Conservation (phyloP, 2,888 invertebrate genomes). For the Vanessa cardui region DNA sequence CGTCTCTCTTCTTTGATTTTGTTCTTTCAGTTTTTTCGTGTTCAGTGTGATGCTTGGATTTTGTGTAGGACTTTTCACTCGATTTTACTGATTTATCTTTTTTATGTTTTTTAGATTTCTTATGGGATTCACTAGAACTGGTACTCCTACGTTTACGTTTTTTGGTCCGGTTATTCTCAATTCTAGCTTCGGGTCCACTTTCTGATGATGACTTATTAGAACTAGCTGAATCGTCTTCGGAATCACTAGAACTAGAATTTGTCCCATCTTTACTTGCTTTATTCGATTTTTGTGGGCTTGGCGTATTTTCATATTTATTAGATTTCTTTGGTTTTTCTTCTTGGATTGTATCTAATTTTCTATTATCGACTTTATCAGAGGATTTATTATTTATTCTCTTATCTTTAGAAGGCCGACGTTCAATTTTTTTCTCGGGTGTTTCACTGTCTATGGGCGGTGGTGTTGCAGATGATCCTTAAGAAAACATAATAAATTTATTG, state of each 20-base stretch:
- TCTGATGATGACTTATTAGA: slow-evolving; percentile 59
- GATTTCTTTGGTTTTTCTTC: slow-evolving; percentile 66
- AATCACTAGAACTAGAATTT: slow-evolving; percentile 67
- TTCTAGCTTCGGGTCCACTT: slow-evolving; percentile 54
- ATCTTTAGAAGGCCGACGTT: slow-evolving; percentile 63
- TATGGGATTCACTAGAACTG: slow-evolving; percentile 60
- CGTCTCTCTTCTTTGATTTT: slow-evolving; percentile 59
- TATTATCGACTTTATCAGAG: slow-evolving; percentile 61
- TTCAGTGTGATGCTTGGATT: slow-evolving; percentile 60
- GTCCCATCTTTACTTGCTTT: slow-evolving; percentile 66
- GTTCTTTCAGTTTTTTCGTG: slow-evolving; percentile 57
- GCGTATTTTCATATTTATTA: slow-evolving; percentile 60
- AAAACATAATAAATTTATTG: not conserved
- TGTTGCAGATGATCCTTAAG: slow-evolving; percentile 66
- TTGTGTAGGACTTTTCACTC: slow-evolving; percentile 55
- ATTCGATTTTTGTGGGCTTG: slow-evolving; percentile 59
- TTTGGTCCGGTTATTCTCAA: slow-evolving; percentile 54
- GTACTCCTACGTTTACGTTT: slow-evolving; percentile 69
- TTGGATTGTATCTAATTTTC: slow-evolving; percentile 61
- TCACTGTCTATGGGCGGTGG: slow-evolving; percentile 69
- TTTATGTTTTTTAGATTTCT: slow-evolving; percentile 61
- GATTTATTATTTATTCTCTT: slow-evolving; percentile 63
- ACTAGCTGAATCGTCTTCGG: slow-evolving; percentile 64
- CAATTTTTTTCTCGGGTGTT: slow-evolving; percentile 65
- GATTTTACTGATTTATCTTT: slow-evolving; percentile 55